Conservation (phyloP, 2,113 vertebrate genomes). For the Ranitomeya imitator region DNA sequence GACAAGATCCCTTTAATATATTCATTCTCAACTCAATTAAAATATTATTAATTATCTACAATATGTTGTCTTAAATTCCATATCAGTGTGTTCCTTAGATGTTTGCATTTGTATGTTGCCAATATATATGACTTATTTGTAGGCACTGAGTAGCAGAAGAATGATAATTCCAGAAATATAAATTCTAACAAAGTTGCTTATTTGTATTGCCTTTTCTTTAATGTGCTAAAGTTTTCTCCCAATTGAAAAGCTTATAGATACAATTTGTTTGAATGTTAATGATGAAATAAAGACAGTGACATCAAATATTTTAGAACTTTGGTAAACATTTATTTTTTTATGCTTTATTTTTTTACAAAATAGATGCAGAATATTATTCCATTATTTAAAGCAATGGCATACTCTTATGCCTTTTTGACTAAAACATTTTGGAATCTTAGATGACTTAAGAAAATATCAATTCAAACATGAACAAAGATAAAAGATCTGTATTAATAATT, state of each 20-base stretch:
- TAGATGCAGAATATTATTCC: neutral
- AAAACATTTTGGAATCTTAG: slow-evolving; percentile 16
- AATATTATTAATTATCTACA: too few species aligned
- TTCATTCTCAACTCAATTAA: too few species aligned
- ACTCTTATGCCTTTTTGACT: slow-evolving; percentile 38
- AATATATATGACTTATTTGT: neutral
- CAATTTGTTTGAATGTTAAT: neutral
- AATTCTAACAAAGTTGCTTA: neutral
- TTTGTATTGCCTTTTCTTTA: neutral
- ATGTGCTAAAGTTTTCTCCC: neutral
- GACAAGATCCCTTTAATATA: too few species aligned
- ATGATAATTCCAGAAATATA: neutral
- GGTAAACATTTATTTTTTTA: neutral
- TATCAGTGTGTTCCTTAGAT: too few species aligned
- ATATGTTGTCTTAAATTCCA: too few species aligned
- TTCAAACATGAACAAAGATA: slow-evolving; percentile 66
- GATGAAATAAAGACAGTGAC: neutral
- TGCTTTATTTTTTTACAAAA: slow-evolving; percentile 3
- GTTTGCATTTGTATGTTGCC: neutral
- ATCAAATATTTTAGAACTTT: neutral
- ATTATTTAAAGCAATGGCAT: neutral
- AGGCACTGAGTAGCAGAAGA: neutral
- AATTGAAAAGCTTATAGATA: neutral
- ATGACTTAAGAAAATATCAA: slow-evolving; percentile 55
- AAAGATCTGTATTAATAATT: slow-evolving; percentile 63